Conservation (phyloP, 2,888 invertebrate species). For the Elmis aenea region DNA sequence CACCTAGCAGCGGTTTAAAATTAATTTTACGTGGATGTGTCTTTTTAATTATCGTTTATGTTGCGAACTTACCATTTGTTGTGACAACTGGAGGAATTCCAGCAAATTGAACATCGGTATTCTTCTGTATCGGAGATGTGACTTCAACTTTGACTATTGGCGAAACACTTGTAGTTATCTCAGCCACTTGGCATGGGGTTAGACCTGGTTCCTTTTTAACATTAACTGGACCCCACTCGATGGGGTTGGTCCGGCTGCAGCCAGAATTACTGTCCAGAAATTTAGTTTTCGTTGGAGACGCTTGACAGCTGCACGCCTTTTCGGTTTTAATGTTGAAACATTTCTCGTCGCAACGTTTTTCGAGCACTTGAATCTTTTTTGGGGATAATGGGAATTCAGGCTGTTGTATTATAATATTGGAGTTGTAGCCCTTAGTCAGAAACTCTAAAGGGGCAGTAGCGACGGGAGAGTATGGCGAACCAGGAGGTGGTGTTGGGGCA, state of each 20-base stretch:
- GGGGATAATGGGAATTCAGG: slow-evolving; percentile 33
- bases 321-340: slow-evolving; percentile 37
- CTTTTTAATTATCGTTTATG: too few species aligned
- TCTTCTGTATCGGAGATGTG: slow-evolving; percentile 55
- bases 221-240: slow-evolving; percentile 55
- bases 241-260: slow-evolving; percentile 66
- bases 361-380: slow-evolving; percentile 34
- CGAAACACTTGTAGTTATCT: slow-evolving; percentile 54
- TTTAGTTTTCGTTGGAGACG: slow-evolving; percentile 26
- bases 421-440: slow-evolving; percentile 48
- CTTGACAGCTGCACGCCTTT: slow-evolving; percentile 35
- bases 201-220: slow-evolving; percentile 63
- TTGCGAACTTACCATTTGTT: slow-evolving; percentile 27
- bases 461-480: slow-evolving; percentile 63
- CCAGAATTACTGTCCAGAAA: slow-evolving; percentile 41
- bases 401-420: slow-evolving; percentile 49
- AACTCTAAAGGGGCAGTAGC: slow-evolving; percentile 64
- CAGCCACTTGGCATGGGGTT: slow-evolving; percentile 57
- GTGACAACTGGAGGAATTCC: slow-evolving; percentile 38
- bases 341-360: slow-evolving; percentile 39
- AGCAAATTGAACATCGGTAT: slow-evolving; percentile 17
- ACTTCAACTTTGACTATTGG: slow-evolving; percentile 61
- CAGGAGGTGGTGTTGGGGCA: slow-evolving; percentile 61
- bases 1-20: too few species aligned
- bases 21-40: too few species aligned